Evolutionary conservation across 2,113 vertebrate genomes (phyloP).

Genomic region (Elanus axillaris): DNA sequence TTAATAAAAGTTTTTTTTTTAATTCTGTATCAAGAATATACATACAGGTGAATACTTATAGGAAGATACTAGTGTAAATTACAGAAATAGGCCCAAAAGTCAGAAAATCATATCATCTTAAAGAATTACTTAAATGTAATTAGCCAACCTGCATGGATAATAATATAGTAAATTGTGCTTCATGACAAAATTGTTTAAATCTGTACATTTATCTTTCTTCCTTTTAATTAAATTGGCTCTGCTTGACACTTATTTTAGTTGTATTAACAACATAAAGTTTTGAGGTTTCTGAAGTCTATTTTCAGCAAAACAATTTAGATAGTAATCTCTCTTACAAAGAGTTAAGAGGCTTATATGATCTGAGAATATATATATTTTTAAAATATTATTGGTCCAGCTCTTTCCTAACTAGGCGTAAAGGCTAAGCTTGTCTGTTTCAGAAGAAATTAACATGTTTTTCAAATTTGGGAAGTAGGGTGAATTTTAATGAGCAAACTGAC

Average conservation of each 20-base stretch:
- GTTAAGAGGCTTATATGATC: neutral
- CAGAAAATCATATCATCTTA: neutral
- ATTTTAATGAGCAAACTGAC: slow-evolving; percentile 11
- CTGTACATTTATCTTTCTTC: neutral
- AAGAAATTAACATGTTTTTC: neutral
- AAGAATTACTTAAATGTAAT: neutral
- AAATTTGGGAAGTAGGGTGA: slow-evolving; percentile 12
- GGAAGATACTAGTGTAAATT: neutral
- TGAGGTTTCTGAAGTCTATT: neutral
- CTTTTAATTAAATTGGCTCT: neutral
- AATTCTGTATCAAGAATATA: neutral
- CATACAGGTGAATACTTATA: neutral
- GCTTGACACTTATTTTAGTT: neutral
- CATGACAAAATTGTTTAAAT: neutral
- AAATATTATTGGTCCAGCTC: neutral
- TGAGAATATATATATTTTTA: neutral
- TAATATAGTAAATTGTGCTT: slow-evolving; percentile 9
- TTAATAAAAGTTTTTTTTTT: neutral
- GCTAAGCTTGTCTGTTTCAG: neutral
- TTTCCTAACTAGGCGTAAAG: neutral
- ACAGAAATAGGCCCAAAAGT: neutral
- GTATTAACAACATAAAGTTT: neutral
- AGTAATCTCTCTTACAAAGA: neutral
- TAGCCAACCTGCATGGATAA: neutral
- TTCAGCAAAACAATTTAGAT: slow-evolving; percentile 15